phyloP scores from a whole-genome alignment of 1,140 invertebrate genomes.

The Trachymyrmex septentrionalis region DNA sequence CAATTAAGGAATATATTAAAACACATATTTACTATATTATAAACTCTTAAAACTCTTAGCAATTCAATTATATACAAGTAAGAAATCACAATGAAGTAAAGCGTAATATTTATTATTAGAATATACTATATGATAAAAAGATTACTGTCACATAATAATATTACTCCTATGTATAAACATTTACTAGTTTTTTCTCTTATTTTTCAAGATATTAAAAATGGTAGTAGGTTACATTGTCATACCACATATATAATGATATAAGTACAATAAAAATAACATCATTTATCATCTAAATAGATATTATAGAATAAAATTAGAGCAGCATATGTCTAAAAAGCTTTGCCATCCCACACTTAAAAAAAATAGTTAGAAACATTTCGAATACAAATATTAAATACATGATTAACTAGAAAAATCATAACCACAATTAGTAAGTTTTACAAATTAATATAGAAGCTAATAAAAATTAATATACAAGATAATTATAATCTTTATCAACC shows the following conservation, averaged over 20 bases:
- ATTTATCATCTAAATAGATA: not conserved
- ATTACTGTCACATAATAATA: not conserved
- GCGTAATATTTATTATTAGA: not conserved
- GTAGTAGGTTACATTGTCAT: not conserved
- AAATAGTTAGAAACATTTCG: conserved; percentile 20
- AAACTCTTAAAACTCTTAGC: not conserved
- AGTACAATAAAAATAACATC: not conserved
- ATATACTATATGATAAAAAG: not conserved
- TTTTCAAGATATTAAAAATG: not conserved
- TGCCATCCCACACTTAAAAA: not conserved
- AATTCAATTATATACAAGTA: not conserved
- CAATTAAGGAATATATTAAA: not conserved
- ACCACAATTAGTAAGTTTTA: not conserved
- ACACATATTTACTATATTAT: not conserved
- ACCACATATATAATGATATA: not conserved
- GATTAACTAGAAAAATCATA: not conserved
- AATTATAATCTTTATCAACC: not conserved
- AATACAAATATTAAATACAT: not conserved
- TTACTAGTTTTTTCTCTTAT: not conserved
- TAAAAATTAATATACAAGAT: not conserved
- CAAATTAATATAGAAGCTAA: conserved; percentile 7
- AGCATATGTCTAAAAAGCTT: conserved; percentile 12
- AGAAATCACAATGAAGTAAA: not conserved
- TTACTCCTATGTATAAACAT: not conserved
- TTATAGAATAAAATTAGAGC: not conserved